A percentile compares a stretch with the other conserved stretches of the same genome.
phyloP scores from a whole-genome alignment of 1,140 invertebrate species.

The Conopomorpha cramerella region DNA sequence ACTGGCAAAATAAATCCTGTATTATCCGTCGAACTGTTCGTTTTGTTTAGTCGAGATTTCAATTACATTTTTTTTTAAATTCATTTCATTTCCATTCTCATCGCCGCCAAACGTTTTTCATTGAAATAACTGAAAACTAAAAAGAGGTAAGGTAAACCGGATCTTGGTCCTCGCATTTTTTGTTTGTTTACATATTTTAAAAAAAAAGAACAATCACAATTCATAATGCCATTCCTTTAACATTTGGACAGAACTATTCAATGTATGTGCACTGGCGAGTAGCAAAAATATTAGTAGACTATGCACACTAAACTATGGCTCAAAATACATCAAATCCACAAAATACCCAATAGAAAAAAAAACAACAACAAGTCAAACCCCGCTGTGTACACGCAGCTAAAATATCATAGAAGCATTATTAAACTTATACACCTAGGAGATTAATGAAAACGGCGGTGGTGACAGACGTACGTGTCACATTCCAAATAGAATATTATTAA shows the following conservation, averaged over 20 bases:
- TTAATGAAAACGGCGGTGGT: conserved; percentile 28
- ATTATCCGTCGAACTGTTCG: no score
- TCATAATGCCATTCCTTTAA: conserved; percentile 50
- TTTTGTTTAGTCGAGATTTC: no score
- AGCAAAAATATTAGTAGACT: conserved; percentile 55
- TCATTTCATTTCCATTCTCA: no score
- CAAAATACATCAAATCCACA: conserved; percentile 49
- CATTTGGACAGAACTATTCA: conserved; percentile 36
- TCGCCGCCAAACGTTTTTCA: no score
- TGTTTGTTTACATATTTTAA: no score
- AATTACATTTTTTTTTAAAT: no score
- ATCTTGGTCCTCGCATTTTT: conserved; percentile 49
- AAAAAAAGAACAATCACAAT: no score
- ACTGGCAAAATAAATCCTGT: conserved; percentile 60
- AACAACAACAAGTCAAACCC: no score
- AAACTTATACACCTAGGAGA: conserved; percentile 42
- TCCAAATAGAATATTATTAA: no score
- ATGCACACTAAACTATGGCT: conserved; percentile 42
- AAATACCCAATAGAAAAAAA: conserved; percentile 43
- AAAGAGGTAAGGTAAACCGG: conserved; percentile 32
- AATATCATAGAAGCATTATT: no score
- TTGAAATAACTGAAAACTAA: no score
- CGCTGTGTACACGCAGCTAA: conserved; percentile 29
- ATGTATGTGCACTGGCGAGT: conserved; percentile 34
- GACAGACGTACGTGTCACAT: no score